Evolutionary conservation across 2,797 vertebrate genomes (phyloP).

Genomic region (Sciurus carolinensis): DNA sequence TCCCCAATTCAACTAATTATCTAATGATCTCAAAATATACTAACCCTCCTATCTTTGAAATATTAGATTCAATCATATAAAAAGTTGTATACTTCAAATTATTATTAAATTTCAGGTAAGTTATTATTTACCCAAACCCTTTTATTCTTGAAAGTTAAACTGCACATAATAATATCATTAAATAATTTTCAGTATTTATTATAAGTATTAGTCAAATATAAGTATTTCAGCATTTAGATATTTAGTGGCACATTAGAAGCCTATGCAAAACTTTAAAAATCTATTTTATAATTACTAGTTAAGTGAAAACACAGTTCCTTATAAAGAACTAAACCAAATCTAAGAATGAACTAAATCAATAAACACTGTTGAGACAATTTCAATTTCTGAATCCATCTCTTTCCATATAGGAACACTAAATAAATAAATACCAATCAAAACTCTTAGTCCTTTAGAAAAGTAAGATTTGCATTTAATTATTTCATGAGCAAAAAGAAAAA

Average conservation of each 20-base stretch:
- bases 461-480: constrained; percentile 56
- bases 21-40: constrained; percentile 79
- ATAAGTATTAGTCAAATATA: constrained; percentile 49
- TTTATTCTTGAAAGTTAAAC: constrained; percentile 67
- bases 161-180: constrained; percentile 53
- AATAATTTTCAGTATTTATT: constrained; percentile 58
- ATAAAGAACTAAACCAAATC: constrained; percentile 63
- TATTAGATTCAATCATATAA: constrained; percentile 78
- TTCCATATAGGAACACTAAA: constrained; percentile 30
- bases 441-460: constrained; percentile 24
- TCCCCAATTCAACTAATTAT: constrained; percentile 70
- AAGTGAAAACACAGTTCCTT: constrained; percentile 62
- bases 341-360: constrained; percentile 59
- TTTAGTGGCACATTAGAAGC: constrained; percentile 47
- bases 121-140: constrained; percentile 64
- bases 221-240: constrained; percentile 25
- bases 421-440: constrained; percentile 39
- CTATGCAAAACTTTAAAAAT: constrained; percentile 33
- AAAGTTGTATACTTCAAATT: constrained; percentile 67
- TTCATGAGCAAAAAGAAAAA: constrained; percentile 51
- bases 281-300: constrained; percentile 59
- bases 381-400: constrained; percentile 49
- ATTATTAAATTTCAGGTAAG: constrained; percentile 51
- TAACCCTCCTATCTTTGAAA: constrained; percentile 77
- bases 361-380: constrained; percentile 59